phyloP scores from a whole-genome alignment of 2,888 invertebrate genomes.

The Hirudinaria manillensis region DNA sequence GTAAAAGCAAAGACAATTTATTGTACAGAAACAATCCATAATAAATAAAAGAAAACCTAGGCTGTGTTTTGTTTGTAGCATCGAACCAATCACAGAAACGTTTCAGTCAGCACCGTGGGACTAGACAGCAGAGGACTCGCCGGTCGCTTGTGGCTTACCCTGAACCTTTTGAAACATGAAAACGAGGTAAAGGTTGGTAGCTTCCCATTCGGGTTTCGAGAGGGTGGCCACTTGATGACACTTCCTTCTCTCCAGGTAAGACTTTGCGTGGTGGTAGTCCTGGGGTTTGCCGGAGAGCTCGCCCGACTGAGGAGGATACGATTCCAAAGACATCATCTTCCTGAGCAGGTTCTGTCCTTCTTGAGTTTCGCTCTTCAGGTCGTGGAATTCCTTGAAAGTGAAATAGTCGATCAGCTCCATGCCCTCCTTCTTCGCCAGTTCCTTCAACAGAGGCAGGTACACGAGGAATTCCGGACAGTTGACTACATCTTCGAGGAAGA shows the following conservation, averaged over 20 bases:
- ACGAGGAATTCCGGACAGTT: slow-evolving; percentile 98
- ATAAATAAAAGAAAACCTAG: too few species aligned
- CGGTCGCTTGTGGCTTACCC: too few species aligned
- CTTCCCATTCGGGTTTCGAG: slow-evolving; percentile 86
- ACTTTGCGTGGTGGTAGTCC: neutral
- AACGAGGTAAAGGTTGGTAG: slow-evolving; percentile 55
- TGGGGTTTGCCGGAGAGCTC: neutral
- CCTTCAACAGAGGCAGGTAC: slow-evolving; percentile 74
- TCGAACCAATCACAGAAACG: too few species aligned
- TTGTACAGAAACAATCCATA: too few species aligned
- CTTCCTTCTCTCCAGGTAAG: slow-evolving; percentile 4
- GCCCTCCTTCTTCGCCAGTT: slow-evolving; percentile 57
- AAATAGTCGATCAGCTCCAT: slow-evolving; percentile 56
- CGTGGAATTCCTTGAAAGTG: slow-evolving; percentile 73
- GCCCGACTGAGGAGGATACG: slow-evolving; percentile 34
- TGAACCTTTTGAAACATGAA: slow-evolving; percentile 2
- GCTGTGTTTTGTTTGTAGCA: too few species aligned
- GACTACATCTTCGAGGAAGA: slow-evolving; percentile 88
- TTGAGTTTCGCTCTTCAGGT: slow-evolving; percentile 58
- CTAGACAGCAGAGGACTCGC: too few species aligned
- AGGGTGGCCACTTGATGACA: slow-evolving; percentile 60
- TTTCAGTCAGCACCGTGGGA: too few species aligned
- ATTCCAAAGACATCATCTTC: slow-evolving; percentile 64
- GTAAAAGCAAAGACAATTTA: too few species aligned
- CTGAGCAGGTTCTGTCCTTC: slow-evolving; percentile 64